These are phyloP conservation scores for Pluvialis apricaria DNA, from an alignment of 2,113 vertebrate species.

Conservation along the genomic window DNA sequence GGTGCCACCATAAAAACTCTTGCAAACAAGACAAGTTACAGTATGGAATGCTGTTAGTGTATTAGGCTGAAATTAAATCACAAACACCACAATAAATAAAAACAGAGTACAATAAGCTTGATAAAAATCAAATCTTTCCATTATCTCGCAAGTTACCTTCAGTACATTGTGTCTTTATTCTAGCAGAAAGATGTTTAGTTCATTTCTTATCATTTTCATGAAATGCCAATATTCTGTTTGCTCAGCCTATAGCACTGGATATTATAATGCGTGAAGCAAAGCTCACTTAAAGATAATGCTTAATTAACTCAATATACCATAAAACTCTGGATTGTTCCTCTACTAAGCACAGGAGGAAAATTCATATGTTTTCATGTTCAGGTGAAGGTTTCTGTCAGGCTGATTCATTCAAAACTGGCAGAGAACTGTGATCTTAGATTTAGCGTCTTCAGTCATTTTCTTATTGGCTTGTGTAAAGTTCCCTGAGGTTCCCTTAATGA, in stretches of 20 bases:
- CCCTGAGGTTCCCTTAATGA: background rate
- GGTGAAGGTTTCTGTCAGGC: background rate
- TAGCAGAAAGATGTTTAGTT: background rate
- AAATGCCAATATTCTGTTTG: background rate
- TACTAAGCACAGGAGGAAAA: background rate
- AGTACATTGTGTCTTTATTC: background rate
- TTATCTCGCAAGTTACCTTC: background rate
- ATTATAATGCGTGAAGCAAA: background rate
- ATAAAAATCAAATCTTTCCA: background rate
- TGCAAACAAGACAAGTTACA: background rate
- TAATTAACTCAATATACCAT: background rate
- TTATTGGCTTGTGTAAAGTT: background rate
- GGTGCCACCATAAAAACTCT: background rate
- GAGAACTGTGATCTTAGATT: background rate
- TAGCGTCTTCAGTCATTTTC: background rate
- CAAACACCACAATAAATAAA: background rate
- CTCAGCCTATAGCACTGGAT: background rate
- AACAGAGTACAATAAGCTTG: background rate
- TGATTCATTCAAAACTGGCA: background rate
- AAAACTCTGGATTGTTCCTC: background rate
- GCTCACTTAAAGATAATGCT: background rate
- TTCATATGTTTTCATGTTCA: background rate
- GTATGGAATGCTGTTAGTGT: background rate
- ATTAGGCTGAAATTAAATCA: background rate
- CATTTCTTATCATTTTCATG: background rate